A percentile compares a stretch with the other conserved stretches of the same genome.
Conservation (phyloP, 2,113 vertebrate genomes). For the Plotosus lineatus region DNA sequence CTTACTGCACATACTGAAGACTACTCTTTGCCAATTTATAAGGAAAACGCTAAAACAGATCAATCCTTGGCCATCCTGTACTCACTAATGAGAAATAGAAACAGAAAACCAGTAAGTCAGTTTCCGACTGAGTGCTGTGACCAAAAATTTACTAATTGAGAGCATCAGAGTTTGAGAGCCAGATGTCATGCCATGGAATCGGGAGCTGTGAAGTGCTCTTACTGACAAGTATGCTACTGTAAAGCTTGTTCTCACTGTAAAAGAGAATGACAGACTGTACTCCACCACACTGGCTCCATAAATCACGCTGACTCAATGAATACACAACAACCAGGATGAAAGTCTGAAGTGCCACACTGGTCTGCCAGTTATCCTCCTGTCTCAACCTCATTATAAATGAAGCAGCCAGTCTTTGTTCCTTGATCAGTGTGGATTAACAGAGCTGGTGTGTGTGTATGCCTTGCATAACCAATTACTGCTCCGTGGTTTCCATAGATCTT, state of each 20-base stretch:
- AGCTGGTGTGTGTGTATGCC: constrained; percentile 46
- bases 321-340: not conserved
- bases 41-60: not conserved
- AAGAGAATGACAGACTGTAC: constrained; percentile 38
- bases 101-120: not conserved
- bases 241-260: constrained; percentile 7
- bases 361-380: constrained; percentile 18
- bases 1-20: not conserved
- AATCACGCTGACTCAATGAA: constrained; percentile 14
- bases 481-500: constrained; percentile 45
- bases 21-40: not conserved
- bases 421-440: constrained; percentile 45
- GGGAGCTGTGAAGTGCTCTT: not conserved
- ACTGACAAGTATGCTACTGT: constrained; percentile 45
- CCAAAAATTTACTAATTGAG: not conserved
- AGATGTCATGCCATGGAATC: not conserved
- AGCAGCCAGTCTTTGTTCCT: not conserved
- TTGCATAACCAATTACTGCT: constrained; percentile 64
- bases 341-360: constrained; percentile 22
- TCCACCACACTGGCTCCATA: constrained; percentile 1
- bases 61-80: not conserved
- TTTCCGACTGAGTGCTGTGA: not conserved
- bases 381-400: constrained; percentile 33
- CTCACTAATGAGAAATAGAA: not conserved
- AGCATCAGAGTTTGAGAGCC: not conserved